These are phyloP conservation scores for Mimumesa dahlbomi DNA, from an alignment of 2,888 invertebrate species.

Conservation along the genomic window DNA sequence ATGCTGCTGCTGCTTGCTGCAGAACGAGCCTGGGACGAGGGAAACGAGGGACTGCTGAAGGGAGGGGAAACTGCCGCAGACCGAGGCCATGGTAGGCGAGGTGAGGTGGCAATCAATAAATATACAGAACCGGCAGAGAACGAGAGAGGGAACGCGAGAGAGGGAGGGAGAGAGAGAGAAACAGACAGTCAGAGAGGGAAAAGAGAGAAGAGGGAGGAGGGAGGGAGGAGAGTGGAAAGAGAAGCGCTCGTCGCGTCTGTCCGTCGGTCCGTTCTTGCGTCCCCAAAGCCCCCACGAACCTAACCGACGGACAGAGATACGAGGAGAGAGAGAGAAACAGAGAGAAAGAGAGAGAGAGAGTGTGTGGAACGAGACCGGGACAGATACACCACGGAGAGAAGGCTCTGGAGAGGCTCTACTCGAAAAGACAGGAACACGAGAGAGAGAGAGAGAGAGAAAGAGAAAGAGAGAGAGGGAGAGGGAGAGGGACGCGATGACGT, in stretches of 20 bases:
- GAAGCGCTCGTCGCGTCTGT: constrained; percentile 62
- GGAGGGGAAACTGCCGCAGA: constrained; percentile 68
- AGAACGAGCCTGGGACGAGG: constrained; percentile 61
- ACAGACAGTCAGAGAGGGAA: constrained; percentile 10
- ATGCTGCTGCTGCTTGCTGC: constrained; percentile 58
- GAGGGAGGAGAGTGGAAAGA: constrained; percentile 29
- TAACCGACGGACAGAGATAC: constrained; percentile 43
- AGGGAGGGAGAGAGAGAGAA: constrained; percentile 51
- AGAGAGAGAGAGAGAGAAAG: neutral
- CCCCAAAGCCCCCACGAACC: constrained; percentile 64
- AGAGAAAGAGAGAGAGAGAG: constrained; percentile 20
- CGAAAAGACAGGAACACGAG: constrained; percentile 36
- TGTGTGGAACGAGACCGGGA: constrained; percentile 21
- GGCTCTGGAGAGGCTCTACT: constrained; percentile 38
- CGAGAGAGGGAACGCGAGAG: constrained; percentile 53
- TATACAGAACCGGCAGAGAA: constrained; percentile 76
- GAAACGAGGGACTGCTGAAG: constrained; percentile 60
- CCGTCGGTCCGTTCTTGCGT: constrained; percentile 68
- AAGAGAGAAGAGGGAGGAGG: constrained; percentile 25
- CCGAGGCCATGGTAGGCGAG: constrained; percentile 70
- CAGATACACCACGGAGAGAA: constrained; percentile 15
- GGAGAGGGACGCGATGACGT: constrained; percentile 25
- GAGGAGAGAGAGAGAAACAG: constrained; percentile 32
- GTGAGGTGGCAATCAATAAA: constrained; percentile 80
- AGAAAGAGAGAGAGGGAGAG: neutral